Evolutionary conservation across 1,140 invertebrate species (phyloP).

Genomic region (Leptoteleia sp.): DNA sequence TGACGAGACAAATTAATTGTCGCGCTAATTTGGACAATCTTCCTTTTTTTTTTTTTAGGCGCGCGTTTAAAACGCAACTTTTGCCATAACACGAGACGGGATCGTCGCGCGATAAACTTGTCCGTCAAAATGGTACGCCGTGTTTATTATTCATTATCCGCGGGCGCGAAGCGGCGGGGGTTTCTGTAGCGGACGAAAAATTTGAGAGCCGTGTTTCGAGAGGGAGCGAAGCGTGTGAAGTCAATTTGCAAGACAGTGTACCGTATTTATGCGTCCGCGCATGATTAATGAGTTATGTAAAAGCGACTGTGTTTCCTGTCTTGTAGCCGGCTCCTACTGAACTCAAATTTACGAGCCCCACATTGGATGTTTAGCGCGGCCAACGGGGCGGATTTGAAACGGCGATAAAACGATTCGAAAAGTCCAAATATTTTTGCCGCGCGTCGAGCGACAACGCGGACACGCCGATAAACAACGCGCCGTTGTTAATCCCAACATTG

Average conservation of each 20-base stretch:
- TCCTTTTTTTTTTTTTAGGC: too few relatives aligned
- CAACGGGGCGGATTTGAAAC: too few relatives aligned
- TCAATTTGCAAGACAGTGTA: slow-evolving; percentile 69
- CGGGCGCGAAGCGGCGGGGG: slow-evolving; percentile 33
- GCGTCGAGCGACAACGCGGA: too few relatives aligned
- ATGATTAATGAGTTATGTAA: slow-evolving; percentile 65
- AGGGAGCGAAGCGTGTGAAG: slow-evolving; percentile 65
- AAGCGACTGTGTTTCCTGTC: slow-evolving; percentile 54
- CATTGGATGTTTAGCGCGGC: slow-evolving; percentile 29
- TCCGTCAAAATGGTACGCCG: slow-evolving; percentile 37
- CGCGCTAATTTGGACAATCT: background rate
- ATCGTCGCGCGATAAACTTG: slow-evolving; percentile 41
- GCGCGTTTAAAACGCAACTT: background rate
- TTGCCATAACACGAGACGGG: background rate
- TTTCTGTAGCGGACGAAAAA: slow-evolving; percentile 67
- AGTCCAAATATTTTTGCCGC: too few relatives aligned
- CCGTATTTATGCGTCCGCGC: slow-evolving; percentile 59
- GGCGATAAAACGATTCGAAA: slow-evolving; percentile 23
- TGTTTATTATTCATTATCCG: slow-evolving; percentile 63
- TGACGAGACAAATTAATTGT: background rate
- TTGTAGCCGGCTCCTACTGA: slow-evolving; percentile 44
- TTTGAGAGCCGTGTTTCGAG: slow-evolving; percentile 68
- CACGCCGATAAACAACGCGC: background rate
- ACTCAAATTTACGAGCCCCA: slow-evolving; percentile 42
- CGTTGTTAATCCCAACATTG: slow-evolving; percentile 51